A percentile compares a stretch with the other conserved stretches of the same genome.
Conservation (phyloP, 2,888 invertebrate genomes). For the Sphinx pinastri region DNA sequence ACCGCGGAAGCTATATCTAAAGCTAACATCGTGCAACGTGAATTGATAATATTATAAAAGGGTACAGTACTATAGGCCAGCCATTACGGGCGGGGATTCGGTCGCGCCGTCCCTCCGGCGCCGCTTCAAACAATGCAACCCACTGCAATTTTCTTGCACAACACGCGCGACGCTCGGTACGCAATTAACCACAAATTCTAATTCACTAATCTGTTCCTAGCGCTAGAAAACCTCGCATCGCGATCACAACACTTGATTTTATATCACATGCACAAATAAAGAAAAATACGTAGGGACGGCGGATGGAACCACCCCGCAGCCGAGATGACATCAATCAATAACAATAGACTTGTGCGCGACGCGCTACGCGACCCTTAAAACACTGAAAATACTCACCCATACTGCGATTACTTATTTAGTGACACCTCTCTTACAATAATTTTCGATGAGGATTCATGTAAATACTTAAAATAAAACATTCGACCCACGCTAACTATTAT, state of each 20-base stretch:
- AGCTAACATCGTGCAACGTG: background rate
- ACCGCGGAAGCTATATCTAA: too few relatives aligned
- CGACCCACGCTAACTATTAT: conserved; percentile 77
- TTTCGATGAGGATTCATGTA: conserved; percentile 44
- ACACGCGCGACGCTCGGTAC: background rate
- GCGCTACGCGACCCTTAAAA: conserved; percentile 33
- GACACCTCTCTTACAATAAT: conserved; percentile 44
- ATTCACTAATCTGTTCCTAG: background rate
- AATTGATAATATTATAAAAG: background rate
- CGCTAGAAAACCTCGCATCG: conserved; percentile 34
- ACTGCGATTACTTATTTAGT: conserved; percentile 44
- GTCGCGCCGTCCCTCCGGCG: conserved; percentile 13
- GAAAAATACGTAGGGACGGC: conserved; percentile 52
- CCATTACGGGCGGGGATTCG: conserved; percentile 12
- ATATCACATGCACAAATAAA: conserved; percentile 54
- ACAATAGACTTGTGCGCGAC: conserved; percentile 51
- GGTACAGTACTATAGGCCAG: conserved; percentile 12
- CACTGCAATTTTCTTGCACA: conserved; percentile 19
- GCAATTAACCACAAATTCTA: background rate
- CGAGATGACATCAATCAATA: conserved; percentile 70
- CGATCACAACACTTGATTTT: conserved; percentile 37
- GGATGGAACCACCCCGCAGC: conserved; percentile 57
- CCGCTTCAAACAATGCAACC: conserved; percentile 26
- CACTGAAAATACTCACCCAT: conserved; percentile 59
- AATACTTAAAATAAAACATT: conserved; percentile 52